Conservation (phyloP, 2,888 invertebrate genomes). For the Galerucella calmariensis region DNA sequence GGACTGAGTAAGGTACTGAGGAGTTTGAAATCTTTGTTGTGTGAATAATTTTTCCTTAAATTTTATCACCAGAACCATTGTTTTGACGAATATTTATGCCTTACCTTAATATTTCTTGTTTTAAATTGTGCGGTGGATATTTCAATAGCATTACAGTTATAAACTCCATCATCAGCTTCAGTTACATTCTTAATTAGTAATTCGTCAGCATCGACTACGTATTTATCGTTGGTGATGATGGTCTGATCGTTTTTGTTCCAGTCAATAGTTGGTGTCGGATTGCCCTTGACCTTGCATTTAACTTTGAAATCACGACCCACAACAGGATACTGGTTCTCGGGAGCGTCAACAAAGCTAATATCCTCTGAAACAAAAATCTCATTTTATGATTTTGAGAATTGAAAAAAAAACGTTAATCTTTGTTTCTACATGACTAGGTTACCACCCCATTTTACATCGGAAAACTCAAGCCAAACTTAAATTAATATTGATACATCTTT, state of each 20-base stretch:
- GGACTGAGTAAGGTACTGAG: too few relatives aligned
- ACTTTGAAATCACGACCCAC: conserved; percentile 81
- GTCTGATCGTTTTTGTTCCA: conserved; percentile 84
- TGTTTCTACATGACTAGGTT: too few relatives aligned
- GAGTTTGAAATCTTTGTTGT: too few relatives aligned
- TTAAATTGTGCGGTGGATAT: conserved; percentile 82
- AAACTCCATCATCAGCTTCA: conserved; percentile 86
- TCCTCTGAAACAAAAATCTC: conserved; percentile 71
- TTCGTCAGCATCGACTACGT: conserved; percentile 81
- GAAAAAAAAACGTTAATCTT: background rate
- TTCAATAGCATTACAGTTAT: conserved; percentile 89
- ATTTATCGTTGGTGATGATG: conserved; percentile 74
- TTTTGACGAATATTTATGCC: background rate
- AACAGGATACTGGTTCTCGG: conserved; percentile 83
- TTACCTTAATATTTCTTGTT: conserved; percentile 80
- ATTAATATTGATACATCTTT: too few relatives aligned
- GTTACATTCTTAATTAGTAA: conserved; percentile 80
- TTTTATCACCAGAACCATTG: too few relatives aligned
- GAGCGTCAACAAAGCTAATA: conserved; percentile 86
- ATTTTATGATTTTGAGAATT: background rate
- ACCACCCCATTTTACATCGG: too few relatives aligned
- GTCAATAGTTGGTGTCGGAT: conserved; percentile 85
- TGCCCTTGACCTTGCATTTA: conserved; percentile 85
- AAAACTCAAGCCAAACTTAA: too few relatives aligned
- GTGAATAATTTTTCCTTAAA: too few relatives aligned